Conservation (phyloP, 2,888 invertebrate genomes). For the Leptodirus hochenwartii region DNA sequence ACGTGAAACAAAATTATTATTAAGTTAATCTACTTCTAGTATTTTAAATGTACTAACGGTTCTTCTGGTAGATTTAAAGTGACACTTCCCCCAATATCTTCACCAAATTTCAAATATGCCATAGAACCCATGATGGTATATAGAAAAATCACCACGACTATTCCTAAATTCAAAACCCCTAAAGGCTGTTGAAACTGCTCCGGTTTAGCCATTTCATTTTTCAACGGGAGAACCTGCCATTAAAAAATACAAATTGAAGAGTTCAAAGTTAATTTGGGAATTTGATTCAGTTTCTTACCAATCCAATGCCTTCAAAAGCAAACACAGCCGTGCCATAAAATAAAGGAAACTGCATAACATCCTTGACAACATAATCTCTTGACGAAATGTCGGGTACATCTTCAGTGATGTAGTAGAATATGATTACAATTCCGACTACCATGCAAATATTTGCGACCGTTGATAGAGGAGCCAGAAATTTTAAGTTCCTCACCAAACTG, state of each 20-base stretch:
- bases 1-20: too few species aligned
- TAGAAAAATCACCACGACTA: constrained; percentile 59
- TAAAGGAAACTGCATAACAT: constrained; percentile 48
- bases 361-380: constrained; percentile 41
- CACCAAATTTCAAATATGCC: constrained; percentile 78
- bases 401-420: constrained; percentile 55
- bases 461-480: constrained; percentile 60
- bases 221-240: constrained; percentile 64
- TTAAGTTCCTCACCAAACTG: constrained; percentile 59
- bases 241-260: not conserved
- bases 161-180: constrained; percentile 82
- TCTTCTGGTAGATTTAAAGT: constrained; percentile 65
- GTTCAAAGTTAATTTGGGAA: not conserved
- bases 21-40: constrained; percentile 4
- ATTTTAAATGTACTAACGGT: too few species aligned
- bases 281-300: constrained; percentile 38
- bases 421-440: constrained; percentile 54
- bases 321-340: constrained; percentile 94
- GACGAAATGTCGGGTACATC: constrained; percentile 47
- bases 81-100: constrained; percentile 62
- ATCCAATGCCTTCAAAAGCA: constrained; percentile 90
- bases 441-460: constrained; percentile 62
- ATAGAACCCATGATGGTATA: constrained; percentile 72
- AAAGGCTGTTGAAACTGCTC: constrained; percentile 55
- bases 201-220: constrained; percentile 77